A percentile compares a stretch with the other conserved stretches of the same genome.
These are phyloP conservation scores for Seira ritae DNA, from an alignment of 2,888 invertebrate species.

Conservation along the genomic window DNA sequence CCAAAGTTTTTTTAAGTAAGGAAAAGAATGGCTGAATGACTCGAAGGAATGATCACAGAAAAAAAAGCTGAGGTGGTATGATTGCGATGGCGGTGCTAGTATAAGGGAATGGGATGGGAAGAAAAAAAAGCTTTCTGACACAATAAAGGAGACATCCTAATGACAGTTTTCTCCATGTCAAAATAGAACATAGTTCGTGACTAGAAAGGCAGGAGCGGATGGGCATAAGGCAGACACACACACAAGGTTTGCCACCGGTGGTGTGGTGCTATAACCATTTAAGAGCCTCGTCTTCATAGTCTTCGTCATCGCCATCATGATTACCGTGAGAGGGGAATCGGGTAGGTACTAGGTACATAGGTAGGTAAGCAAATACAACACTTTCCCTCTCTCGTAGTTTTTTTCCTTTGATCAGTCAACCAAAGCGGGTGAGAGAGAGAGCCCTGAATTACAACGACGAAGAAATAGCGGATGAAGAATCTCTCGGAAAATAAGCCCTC, in stretches of 20 bases:
- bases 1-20: constrained; percentile 17
- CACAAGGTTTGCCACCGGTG: constrained; percentile 42
- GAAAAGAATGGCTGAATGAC: constrained; percentile 30
- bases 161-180: constrained; percentile 47
- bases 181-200: constrained; percentile 48
- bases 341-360: too few species aligned
- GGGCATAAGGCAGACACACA: constrained; percentile 22
- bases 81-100: not conserved
- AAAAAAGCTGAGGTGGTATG: not conserved
- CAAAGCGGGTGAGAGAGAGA: constrained; percentile 39
- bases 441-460: constrained; percentile 19
- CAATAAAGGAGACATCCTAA: constrained; percentile 48
- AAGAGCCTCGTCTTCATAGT: constrained; percentile 32
- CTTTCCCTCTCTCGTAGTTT: constrained; percentile 16
- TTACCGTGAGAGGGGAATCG: constrained; percentile 27
- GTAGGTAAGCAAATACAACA: constrained; percentile 18
- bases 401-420: constrained; percentile 40
- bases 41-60: constrained; percentile 26
- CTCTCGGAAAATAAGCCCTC: constrained; percentile 15
- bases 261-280: constrained; percentile 46
- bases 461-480: not conserved
- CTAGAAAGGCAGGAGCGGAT: constrained; percentile 31
- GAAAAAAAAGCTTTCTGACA: constrained; percentile 24
- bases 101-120: not conserved
- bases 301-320: constrained; percentile 13